Conservation (phyloP, 2,888 invertebrate genomes). For the Quadroppia sp. region DNA sequence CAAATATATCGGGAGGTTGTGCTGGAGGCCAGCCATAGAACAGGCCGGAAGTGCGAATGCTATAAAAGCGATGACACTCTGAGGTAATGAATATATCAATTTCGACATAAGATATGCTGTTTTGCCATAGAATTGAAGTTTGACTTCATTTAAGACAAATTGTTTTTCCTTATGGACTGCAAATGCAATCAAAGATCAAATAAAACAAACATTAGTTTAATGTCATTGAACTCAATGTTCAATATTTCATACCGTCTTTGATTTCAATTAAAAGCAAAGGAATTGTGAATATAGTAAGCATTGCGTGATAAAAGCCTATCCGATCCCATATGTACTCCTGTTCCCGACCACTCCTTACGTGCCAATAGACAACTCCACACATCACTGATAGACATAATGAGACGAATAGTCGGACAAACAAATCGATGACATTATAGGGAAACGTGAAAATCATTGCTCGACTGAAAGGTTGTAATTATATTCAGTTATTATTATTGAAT, state of each 20-base stretch:
- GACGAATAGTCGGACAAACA: conserved; percentile 71
- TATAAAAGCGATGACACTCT: conserved; percentile 72
- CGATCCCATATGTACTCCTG: conserved; percentile 57
- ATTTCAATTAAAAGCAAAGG: conserved; percentile 64
- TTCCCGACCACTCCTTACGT: conserved; percentile 60
- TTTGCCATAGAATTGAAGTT: conserved; percentile 72
- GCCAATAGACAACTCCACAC: conserved; percentile 84
- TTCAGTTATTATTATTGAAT: not conserved
- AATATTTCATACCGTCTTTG: conserved; percentile 50
- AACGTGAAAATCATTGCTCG: conserved; percentile 68
- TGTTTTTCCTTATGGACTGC: conserved; percentile 41
- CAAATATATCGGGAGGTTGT: conserved; percentile 48
- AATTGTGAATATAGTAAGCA: conserved; percentile 72
- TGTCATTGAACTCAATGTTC: not conserved
- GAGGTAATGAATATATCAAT: conserved; percentile 72
- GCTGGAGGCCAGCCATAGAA: conserved; percentile 51
- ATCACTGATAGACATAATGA: conserved; percentile 76
- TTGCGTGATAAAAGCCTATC: conserved; percentile 78
- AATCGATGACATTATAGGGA: conserved; percentile 73
- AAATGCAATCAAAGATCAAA: too few relatives aligned
- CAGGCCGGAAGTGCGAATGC: conserved; percentile 76
- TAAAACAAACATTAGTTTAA: conserved; percentile 14
- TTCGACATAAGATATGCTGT: conserved; percentile 72
- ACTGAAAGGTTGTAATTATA: conserved; percentile 50
- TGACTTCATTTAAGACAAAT: conserved; percentile 60